phyloP scores from a whole-genome alignment of 2,113 vertebrate genomes.

The Blennius ocellaris region DNA sequence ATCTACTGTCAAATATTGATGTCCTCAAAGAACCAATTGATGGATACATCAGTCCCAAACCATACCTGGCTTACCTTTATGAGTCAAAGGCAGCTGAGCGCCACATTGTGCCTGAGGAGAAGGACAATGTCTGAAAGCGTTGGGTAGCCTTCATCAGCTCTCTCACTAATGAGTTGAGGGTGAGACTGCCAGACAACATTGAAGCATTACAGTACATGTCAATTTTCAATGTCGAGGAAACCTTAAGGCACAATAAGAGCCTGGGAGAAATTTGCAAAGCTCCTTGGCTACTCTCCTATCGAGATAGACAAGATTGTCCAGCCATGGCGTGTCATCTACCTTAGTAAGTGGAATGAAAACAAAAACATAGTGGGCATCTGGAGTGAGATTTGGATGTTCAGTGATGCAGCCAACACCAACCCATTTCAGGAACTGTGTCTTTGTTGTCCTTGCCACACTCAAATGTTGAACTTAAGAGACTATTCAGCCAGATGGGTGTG shows the following conservation, averaged over 20 bases:
- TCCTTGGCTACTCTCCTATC: conserved; percentile 11
- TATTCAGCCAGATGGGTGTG: conserved; percentile 44
- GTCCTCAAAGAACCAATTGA: conserved; percentile 18
- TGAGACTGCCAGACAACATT: conserved; percentile 28
- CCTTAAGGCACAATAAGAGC: conserved; percentile 23
- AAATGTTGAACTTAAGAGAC: conserved; percentile 16
- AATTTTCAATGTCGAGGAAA: conserved; percentile 19
- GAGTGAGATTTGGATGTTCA: conserved; percentile 22
- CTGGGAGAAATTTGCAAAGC: neutral
- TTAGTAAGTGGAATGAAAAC: conserved; percentile 3
- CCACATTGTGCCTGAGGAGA: conserved; percentile 11
- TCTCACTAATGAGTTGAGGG: conserved; percentile 13
- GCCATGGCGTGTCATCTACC: conserved; percentile 3
- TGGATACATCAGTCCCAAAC: conserved; percentile 18
- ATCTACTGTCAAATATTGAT: conserved; percentile 20
- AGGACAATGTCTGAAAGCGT: neutral
- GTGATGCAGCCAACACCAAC: conserved; percentile 15
- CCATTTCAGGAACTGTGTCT: conserved; percentile 28
- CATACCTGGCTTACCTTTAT: conserved; percentile 20
- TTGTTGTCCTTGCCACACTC: conserved; percentile 29
- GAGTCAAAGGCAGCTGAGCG: conserved; percentile 34
- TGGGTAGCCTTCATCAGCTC: conserved; percentile 16
- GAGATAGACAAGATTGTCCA: conserved; percentile 16
- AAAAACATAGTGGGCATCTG: conserved; percentile 29
- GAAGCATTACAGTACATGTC: conserved; percentile 23